A percentile compares a stretch with the other conserved stretches of the same genome.
phyloP scores from a whole-genome alignment of 1,140 invertebrate species.

The Condylostylus longicornis region DNA sequence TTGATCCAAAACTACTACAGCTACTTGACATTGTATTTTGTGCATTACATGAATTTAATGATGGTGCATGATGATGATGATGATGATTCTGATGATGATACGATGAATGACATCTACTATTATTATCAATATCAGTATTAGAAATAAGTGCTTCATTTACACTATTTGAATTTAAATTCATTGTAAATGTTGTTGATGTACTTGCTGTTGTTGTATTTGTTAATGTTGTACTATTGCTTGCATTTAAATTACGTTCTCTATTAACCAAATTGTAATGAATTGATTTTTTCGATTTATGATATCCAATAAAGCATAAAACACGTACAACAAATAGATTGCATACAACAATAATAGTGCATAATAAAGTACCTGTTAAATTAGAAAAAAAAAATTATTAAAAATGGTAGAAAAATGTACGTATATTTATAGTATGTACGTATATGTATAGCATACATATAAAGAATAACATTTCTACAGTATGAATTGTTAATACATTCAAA shows the following conservation, averaged over 20 bases:
- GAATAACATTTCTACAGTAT: too few species aligned
- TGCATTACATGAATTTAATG: too few species aligned
- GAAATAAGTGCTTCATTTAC: slow-evolving; percentile 1
- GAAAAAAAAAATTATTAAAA: neutral
- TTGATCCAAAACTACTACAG: slow-evolving; percentile 12
- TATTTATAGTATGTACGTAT: too few species aligned
- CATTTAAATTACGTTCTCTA: too few species aligned
- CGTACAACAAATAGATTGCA: slow-evolving; percentile 69
- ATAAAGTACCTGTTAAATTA: slow-evolving; percentile 43
- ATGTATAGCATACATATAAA: too few species aligned
- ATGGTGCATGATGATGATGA: too few species aligned
- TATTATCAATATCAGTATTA: slow-evolving; percentile 13
- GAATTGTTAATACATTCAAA: too few species aligned
- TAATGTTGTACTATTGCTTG: too few species aligned
- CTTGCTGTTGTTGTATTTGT: too few species aligned
- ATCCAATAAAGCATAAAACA: slow-evolving; percentile 47
- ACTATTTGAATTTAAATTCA: too few species aligned
- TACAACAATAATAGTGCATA: slow-evolving; percentile 60
- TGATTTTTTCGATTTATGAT: slow-evolving; percentile 21
- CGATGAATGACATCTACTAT: slow-evolving; percentile 24
- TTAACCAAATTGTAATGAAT: slow-evolving; percentile 25
- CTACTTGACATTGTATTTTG: slow-evolving; percentile 13
- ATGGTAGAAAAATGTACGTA: neutral
- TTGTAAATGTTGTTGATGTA: too few species aligned
- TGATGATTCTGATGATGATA: too few species aligned